phyloP scores from a whole-genome alignment of 2,797 vertebrate genomes.

The Anguilla pacifica region DNA sequence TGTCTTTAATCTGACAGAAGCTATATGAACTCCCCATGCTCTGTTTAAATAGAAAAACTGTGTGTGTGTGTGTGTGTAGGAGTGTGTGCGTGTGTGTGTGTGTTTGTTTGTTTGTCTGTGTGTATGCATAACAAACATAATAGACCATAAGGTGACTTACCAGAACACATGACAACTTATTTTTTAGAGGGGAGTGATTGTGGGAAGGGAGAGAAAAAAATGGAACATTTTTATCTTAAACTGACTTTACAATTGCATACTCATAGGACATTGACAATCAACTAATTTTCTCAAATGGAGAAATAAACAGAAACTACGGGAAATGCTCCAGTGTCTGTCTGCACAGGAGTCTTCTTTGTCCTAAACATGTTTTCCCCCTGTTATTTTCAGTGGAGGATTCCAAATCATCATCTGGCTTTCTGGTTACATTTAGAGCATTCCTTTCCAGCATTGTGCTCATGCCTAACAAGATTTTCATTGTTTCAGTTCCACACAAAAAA shows the following conservation, averaged over 20 bases:
- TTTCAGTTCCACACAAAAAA: background rate
- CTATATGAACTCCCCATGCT: background rate
- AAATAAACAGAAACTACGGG: background rate
- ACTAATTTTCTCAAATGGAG: constrained; percentile 13
- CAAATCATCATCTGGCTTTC: background rate
- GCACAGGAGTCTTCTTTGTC: background rate
- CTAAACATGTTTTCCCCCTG: constrained; percentile 24
- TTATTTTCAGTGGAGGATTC: background rate
- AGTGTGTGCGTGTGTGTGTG: background rate
- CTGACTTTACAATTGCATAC: background rate
- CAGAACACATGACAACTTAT: background rate
- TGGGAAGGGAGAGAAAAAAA: background rate
- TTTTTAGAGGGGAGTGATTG: background rate
- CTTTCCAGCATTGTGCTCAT: background rate
- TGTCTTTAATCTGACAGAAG: background rate
- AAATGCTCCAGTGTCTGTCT: background rate
- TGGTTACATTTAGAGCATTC: constrained; percentile 13
- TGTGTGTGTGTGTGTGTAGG: background rate
- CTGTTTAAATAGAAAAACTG: background rate
- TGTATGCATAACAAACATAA: background rate
- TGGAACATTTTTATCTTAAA: background rate
- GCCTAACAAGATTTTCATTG: constrained; percentile 15
- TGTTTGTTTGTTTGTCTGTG: background rate
- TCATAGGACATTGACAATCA: background rate
- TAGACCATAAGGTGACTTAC: background rate